Evolutionary conservation across 2,888 invertebrate species (phyloP).

Genomic region (Pimpla rufipes): DNA sequence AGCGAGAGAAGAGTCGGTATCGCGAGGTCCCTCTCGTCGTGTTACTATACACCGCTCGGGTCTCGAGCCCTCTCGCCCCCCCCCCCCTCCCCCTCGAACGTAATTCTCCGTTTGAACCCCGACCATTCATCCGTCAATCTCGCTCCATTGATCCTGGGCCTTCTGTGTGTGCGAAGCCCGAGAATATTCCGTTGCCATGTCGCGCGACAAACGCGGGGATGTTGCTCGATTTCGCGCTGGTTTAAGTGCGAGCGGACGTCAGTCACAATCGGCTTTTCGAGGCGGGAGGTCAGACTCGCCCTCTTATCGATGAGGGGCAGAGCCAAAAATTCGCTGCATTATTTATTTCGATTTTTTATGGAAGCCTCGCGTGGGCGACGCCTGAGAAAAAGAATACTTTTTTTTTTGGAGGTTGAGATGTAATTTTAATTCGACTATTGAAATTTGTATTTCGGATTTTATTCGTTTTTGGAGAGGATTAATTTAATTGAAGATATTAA

Average conservation of each 20-base stretch:
- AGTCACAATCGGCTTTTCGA: constrained; percentile 69
- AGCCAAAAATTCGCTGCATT: neutral
- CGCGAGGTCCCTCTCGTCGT: constrained; percentile 22
- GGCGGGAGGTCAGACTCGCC: constrained; percentile 20
- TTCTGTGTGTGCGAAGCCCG: constrained; percentile 11
- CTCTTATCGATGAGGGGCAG: constrained; percentile 4
- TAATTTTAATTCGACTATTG: too few species aligned
- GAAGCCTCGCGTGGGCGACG: neutral
- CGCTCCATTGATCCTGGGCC: constrained; percentile 65
- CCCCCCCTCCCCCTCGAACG: constrained; percentile 38
- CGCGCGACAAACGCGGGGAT: constrained; percentile 37
- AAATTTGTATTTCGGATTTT: too few species aligned
- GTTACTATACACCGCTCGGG: constrained; percentile 21
- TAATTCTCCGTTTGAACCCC: constrained; percentile 64
- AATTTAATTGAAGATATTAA: too few species aligned
- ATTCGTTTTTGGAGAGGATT: too few species aligned
- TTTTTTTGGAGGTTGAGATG: too few species aligned
- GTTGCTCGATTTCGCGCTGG: constrained; percentile 41
- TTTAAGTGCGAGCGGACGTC: constrained; percentile 65
- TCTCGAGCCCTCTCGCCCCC: constrained; percentile 36
- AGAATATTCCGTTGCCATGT: constrained; percentile 35
- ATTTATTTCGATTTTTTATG: neutral
- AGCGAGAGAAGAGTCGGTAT: constrained; percentile 44
- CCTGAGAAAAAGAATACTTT: neutral
- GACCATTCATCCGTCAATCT: constrained; percentile 70